A percentile compares a stretch with the other conserved stretches of the same genome.
phyloP scores from a whole-genome alignment of 2,797 vertebrate species.

The Clarias laeviceps region DNA sequence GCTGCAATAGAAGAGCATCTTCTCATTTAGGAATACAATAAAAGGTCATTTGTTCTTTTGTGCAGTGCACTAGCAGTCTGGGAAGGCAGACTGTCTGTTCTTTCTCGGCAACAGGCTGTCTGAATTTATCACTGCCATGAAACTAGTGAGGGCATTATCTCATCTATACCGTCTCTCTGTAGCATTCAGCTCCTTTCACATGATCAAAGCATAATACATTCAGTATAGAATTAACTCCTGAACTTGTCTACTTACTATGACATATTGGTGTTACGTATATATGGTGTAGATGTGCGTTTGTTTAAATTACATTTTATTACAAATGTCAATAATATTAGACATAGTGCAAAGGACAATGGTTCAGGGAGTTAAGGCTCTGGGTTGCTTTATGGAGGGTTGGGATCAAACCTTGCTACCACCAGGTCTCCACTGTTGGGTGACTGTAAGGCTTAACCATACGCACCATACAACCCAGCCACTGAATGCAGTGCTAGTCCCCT shows the following conservation, averaged over 20 bases:
- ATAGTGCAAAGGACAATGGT: no score
- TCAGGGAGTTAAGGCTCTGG: no score
- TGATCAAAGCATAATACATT: neutral
- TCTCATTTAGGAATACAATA: conserved; percentile 20
- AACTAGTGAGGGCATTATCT: conserved; percentile 35
- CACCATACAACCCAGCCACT: no score
- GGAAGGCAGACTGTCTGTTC: conserved; percentile 8
- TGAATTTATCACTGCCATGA: conserved; percentile 51
- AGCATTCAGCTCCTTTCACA: neutral
- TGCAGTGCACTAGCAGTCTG: neutral
- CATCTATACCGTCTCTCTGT: conserved; percentile 26
- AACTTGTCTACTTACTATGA: neutral
- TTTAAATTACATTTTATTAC: neutral
- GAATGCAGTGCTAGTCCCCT: no score
- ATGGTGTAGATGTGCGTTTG: neutral
- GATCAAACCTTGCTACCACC: no score
- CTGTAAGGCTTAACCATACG: no score
- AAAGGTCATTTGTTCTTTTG: neutral
- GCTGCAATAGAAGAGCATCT: neutral
- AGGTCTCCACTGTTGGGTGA: no score
- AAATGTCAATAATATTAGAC: no score
- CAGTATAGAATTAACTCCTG: conserved; percentile 19
- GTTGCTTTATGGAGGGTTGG: no score
- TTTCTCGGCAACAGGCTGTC: conserved; percentile 27
- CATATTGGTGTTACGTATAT: neutral